Percentiles rank a stretch among this genome's conserved stretches.
Evolutionary conservation across 2,113 vertebrate species (phyloP).

Genomic region (Indri indri): DNA sequence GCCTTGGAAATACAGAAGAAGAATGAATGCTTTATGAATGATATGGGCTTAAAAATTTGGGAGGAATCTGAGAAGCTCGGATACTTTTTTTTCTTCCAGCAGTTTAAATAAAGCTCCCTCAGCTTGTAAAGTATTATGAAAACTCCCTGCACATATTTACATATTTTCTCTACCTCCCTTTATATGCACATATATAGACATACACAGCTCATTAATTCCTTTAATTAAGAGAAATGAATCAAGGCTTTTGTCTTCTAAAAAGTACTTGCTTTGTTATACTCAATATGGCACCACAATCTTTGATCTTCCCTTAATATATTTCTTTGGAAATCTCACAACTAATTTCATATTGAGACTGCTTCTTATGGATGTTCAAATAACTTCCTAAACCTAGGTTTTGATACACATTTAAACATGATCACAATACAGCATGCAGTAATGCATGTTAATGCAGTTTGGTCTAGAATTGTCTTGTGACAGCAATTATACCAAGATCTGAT

Average conservation of each 20-base stretch:
- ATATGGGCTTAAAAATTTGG: constrained; percentile 15
- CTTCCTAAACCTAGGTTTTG: neutral
- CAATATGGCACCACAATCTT: constrained; percentile 21
- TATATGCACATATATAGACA: constrained; percentile 2
- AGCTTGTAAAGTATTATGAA: neutral
- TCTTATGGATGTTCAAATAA: constrained; percentile 11
- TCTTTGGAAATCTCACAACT: constrained; percentile 48
- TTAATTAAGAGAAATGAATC: constrained; percentile 57
- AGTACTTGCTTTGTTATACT: constrained; percentile 45
- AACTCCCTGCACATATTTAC: neutral
- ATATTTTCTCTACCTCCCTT: constrained; percentile 11
- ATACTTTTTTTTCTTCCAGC: neutral
- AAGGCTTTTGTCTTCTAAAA: constrained; percentile 53
- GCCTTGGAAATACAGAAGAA: constrained; percentile 13
- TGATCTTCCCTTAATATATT: constrained; percentile 42
- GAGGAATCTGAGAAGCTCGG: neutral
- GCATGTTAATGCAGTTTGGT: neutral
- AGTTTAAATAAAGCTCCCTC: neutral
- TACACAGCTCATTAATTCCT: constrained; percentile 49
- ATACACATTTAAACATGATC: constrained; percentile 34
- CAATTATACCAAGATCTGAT: neutral
- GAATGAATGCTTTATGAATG: constrained; percentile 13
- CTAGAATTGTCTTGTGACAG: neutral
- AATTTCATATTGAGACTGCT: neutral
- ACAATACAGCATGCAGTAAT: neutral